phyloP scores from a whole-genome alignment of 2,888 invertebrate genomes.

The Nemoura dubitans region DNA sequence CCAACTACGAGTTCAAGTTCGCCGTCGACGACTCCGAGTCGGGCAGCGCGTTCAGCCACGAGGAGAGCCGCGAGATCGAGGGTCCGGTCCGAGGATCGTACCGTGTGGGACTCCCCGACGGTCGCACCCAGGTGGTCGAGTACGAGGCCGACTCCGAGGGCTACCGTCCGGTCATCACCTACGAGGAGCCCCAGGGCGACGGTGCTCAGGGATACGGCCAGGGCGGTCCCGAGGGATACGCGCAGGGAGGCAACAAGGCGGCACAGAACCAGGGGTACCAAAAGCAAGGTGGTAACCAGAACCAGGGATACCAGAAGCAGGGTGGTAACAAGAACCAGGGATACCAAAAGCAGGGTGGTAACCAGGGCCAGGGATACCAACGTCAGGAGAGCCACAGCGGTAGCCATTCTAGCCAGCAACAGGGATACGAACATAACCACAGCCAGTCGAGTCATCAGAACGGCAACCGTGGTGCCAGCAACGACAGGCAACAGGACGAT shows the following conservation, averaged over 20 bases:
- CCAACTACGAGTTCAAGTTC: slow-evolving; percentile 59
- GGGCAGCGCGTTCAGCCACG: slow-evolving; percentile 38
- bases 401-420: too few relatives aligned
- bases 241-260: not conserved
- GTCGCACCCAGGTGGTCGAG: not conserved
- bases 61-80: slow-evolving; percentile 44
- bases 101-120: slow-evolving; percentile 55
- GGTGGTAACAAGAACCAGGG: not conserved
- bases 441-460: too few relatives aligned
- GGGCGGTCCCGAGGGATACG: not conserved
- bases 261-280: not conserved
- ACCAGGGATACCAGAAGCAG: not conserved
- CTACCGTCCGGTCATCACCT: not conserved
- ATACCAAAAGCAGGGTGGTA: not conserved
- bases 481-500: not conserved
- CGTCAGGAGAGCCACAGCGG: too few relatives aligned
- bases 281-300: not conserved
- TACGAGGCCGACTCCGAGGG: slow-evolving; percentile 57
- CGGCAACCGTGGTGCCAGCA: too few relatives aligned
- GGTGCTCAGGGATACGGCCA: not conserved
- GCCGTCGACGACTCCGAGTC: slow-evolving; percentile 46
- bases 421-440: too few relatives aligned
- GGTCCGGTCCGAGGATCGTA: slow-evolving; percentile 55
- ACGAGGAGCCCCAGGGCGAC: not conserved
- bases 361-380: too few relatives aligned